Percentiles rank a stretch among this genome's conserved stretches.
These are phyloP conservation scores for Phengaris arion DNA, from an alignment of 2,888 invertebrate species.

Conservation along the genomic window DNA sequence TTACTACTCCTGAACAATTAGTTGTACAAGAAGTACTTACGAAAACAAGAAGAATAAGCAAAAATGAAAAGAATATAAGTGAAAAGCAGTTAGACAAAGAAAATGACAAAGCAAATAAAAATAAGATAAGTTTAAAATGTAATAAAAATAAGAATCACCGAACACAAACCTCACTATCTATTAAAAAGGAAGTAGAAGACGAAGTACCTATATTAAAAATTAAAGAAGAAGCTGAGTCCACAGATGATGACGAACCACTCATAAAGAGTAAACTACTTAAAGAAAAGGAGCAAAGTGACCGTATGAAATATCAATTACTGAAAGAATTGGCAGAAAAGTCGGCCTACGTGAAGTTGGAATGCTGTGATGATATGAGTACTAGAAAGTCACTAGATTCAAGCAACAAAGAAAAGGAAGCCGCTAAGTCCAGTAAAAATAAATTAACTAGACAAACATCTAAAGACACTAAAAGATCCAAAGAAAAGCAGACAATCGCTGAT, in stretches of 20 bases:
- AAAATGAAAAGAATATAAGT: slow-evolving; percentile 46
- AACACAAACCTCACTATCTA: neutral
- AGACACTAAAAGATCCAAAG: slow-evolving; percentile 48
- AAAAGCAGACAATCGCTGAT: slow-evolving; percentile 55
- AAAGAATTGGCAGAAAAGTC: slow-evolving; percentile 74
- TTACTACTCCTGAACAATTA: slow-evolving; percentile 30
- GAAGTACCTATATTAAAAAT: slow-evolving; percentile 49
- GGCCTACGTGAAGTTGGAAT: slow-evolving; percentile 72
- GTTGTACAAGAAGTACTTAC: slow-evolving; percentile 32
- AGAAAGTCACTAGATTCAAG: slow-evolving; percentile 61
- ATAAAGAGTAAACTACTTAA: slow-evolving; percentile 69
- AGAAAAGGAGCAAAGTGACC: slow-evolving; percentile 62
- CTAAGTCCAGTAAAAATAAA: slow-evolving; percentile 57
- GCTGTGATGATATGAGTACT: slow-evolving; percentile 69
- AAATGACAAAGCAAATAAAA: slow-evolving; percentile 49
- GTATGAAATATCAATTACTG: slow-evolving; percentile 62
- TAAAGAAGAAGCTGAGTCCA: slow-evolving; percentile 65
- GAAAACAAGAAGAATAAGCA: slow-evolving; percentile 42
- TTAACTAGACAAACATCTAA: slow-evolving; percentile 48
- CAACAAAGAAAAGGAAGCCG: slow-evolving; percentile 55
- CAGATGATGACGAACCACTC: slow-evolving; percentile 68
- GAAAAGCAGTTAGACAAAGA: slow-evolving; percentile 52
- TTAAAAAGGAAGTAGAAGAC: slow-evolving; percentile 53
- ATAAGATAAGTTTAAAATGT: slow-evolving; percentile 45
- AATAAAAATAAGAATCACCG: slow-evolving; percentile 48